phyloP scores from a whole-genome alignment of 1,140 invertebrate species.

The Drosophila asahinai region DNA sequence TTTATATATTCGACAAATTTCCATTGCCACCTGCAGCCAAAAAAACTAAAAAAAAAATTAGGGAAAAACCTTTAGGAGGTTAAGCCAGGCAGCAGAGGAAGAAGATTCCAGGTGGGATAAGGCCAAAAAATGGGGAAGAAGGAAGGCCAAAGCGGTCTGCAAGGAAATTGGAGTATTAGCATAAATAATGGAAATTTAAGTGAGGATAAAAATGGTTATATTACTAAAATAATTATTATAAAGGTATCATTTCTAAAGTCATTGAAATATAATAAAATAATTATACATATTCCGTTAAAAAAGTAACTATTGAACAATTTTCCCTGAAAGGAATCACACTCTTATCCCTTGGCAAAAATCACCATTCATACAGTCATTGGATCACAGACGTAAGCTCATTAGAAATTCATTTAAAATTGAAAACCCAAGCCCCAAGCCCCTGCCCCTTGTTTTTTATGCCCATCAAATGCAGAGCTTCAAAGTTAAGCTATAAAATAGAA shows the following conservation, averaged over 20 bases:
- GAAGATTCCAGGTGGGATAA: slow-evolving; percentile 25
- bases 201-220: background rate
- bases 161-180: background rate
- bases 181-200: slow-evolving; percentile 1
- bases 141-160: no score
- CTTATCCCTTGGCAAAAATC: no score
- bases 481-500: slow-evolving; percentile 40
- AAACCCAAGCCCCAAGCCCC: background rate
- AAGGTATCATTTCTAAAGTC: no score
- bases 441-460: background rate
- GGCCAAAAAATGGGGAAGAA: background rate
- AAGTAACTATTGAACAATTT: no score
- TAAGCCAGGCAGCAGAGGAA: background rate
- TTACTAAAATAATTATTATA: background rate
- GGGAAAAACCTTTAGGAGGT: background rate
- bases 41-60: background rate
- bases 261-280: no score
- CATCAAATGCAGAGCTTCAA: slow-evolving; percentile 33
- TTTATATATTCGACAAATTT: slow-evolving; percentile 59
- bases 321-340: no score
- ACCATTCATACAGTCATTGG: background rate
- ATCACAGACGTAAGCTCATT: slow-evolving; percentile 40
- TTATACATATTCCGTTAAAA: no score
- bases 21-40: slow-evolving; percentile 43
- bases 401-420: slow-evolving; percentile 36